phyloP scores from a whole-genome alignment of 2,888 invertebrate genomes.

The Spisula subtruncata region DNA sequence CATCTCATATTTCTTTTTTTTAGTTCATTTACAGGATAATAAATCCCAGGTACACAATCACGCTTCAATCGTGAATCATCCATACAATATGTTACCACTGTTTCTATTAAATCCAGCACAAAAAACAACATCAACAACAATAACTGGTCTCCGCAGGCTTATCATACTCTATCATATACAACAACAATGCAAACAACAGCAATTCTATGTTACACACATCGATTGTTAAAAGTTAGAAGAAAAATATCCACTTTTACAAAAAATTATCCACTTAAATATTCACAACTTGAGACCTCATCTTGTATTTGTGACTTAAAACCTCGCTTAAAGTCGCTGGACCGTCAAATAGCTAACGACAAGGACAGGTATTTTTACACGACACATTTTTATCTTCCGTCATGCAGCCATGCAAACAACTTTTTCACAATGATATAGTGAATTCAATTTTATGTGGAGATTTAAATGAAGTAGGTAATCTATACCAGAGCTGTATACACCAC shows the following conservation, averaged over 20 bases:
- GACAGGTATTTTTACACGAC: neutral
- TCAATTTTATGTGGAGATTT: neutral
- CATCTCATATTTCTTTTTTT: no score
- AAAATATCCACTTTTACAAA: no score
- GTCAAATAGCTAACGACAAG: neutral
- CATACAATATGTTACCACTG: no score
- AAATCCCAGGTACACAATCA: no score
- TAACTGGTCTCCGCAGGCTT: no score
- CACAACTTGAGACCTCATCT: neutral
- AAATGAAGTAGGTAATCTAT: neutral
- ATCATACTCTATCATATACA: no score
- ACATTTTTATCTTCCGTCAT: neutral
- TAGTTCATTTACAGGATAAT: no score
- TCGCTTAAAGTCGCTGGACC: neutral
- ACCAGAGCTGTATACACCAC: neutral
- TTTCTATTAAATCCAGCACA: no score
- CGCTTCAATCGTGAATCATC: no score
- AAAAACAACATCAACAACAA: no score
- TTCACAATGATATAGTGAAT: conserved; percentile 17
- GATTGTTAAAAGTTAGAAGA: neutral
- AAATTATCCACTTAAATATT: neutral
- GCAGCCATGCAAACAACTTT: conserved; percentile 10
- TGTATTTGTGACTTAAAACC: neutral
- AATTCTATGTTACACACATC: neutral
- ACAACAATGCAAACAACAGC: neutral